Base-by-base conservation (phyloP, 2,797 vertebrate species). In the Danio albolineatus region DNA sequence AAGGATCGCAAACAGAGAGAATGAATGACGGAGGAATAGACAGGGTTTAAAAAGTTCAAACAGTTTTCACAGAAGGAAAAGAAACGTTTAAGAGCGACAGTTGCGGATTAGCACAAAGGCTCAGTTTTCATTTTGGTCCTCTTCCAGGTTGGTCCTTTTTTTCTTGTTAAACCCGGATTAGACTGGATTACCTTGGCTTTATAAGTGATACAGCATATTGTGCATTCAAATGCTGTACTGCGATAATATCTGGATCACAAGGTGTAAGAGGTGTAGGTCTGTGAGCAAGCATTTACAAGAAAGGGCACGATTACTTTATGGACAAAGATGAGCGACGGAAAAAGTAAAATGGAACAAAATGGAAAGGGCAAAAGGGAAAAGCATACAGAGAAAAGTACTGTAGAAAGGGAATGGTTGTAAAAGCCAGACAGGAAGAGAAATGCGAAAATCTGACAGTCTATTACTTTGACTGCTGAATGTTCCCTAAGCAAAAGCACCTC, bases 381-480 rank as follows among this genome's bases (percentile, higher is more conserved):
- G 38, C 2, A 69, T 38, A 69, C 43, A 2, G 38, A 43, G 19
- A 66, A 2, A 53, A 9, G 44, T 13, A 48, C 53, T 56, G 4
- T 17, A 48, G 51, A 44, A 57, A 57, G 13, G 75, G 10, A 7
- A 69, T 13, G 43, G 13, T 59, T 21, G 43, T 41, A 75, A 53
- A 76, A 65, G 60, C 8, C 38, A 53, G 13, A 19, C 60, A 65
- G 39, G 10, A 54, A 53, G 10, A 43, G 19, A 21, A 72, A 72
- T 38, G 10, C 73, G 69, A 72, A 28, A 73, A 79, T n/a, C 69
- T 56, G 77, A 79, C 59, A 72, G 39, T 62, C 59, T 73, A 44
- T 79, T 79, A 62, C 48, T 61, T 39, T 54, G 57, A 72, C 39
- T 62, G 59, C 39, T 72, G 14, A 21, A 4, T 56, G 48, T 64